Base-by-base conservation (phyloP, 2,888 invertebrate species). In the Meandrusa payeni region DNA sequence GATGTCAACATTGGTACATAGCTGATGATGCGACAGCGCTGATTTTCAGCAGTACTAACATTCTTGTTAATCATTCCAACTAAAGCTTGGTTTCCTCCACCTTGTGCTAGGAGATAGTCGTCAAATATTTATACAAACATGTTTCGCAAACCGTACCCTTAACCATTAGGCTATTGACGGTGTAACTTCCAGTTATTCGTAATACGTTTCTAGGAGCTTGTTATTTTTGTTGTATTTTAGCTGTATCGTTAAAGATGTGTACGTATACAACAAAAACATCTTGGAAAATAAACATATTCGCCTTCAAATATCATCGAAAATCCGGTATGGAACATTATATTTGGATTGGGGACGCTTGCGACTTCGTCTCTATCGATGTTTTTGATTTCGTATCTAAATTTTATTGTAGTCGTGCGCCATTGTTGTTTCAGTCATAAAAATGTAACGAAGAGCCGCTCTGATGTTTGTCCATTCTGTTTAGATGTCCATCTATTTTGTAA, bases 391-490 rank as follows among this genome's bases (percentile, higher is more conserved):
- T 44, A 44, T 44, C 43, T 44, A 44, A 38, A 44, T 44, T 44
- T 38, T 44, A 44, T 39, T 32, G 43, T 20, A 29, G 43, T 33
- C 29, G 42, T 38, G 26, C 38, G 13, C 44, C 33, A 38, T 44
- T 44, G 44, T 39, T 33, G 38, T 44, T 44, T 32, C 27, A 20
- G 32, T 44, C 44, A 39, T 44, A 44, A 44, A 44, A 44, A 33
- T 44, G 44, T 44, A 44, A 38, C 44, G 44, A 44, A 44, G 20
- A 27, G 38, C 17, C 47, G 31, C 50, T 57, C 57, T 59, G 61
- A 63, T 61, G 59, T 51, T 50, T 52, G 44, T 46, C 51, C 50
- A 49, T 57, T 52, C 52, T 58, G 51, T 48, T 38, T 38, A 49
- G 48, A 54, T 46, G 55, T 48, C 49, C 52, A 44, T 52, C 52